Conservation (phyloP, 2,113 vertebrate genomes). For the Eretmodus cyanostictus region DNA sequence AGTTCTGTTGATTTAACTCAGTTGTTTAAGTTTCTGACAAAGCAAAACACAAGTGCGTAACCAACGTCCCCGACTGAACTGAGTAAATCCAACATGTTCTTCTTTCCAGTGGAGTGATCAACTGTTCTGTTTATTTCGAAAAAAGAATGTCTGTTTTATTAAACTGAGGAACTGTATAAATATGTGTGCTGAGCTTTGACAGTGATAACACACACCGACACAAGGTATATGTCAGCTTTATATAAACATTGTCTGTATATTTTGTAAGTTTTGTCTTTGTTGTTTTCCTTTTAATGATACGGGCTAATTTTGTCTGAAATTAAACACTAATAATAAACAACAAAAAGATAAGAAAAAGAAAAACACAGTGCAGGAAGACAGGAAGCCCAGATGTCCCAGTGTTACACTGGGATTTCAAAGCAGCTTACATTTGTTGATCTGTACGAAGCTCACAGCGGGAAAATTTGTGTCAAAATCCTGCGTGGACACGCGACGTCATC, state of each 20-base stretch:
- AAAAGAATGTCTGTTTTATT: background rate
- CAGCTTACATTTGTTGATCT: background rate
- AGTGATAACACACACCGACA: background rate
- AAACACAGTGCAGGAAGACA: background rate
- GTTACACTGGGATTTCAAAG: no score
- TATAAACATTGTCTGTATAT: background rate
- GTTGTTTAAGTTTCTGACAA: no score
- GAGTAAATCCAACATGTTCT: no score
- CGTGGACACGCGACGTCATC: rapidly evolving
- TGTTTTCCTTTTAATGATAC: background rate
- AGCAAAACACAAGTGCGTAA: no score
- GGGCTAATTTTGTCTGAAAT: background rate
- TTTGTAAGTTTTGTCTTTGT: background rate
- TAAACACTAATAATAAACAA: background rate
- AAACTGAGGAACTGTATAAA: background rate
- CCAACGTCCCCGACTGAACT: no score
- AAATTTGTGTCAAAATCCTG: no score
- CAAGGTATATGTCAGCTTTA: background rate
- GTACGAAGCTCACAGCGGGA: background rate
- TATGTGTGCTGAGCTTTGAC: background rate
- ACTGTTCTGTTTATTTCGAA: background rate
- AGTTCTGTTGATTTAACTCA: no score
- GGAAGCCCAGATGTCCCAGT: background rate
- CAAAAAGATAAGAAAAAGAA: background rate
- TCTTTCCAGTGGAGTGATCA: background rate